Conservation (phyloP, 2,113 vertebrate species). For the Hucho hucho region DNA sequence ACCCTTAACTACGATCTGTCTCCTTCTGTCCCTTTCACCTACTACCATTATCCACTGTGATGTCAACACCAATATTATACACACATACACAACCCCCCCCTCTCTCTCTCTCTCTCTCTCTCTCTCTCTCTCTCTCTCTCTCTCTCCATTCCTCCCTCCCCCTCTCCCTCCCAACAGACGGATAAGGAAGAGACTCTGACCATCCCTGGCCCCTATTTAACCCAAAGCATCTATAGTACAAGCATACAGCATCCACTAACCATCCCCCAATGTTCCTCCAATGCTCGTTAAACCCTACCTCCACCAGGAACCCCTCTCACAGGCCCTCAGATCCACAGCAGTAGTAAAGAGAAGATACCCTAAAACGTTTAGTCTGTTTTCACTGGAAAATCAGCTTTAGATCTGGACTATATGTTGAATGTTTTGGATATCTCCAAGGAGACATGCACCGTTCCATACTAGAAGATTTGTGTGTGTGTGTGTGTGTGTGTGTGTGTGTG, state of each 20-base stretch:
- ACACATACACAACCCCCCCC: no score
- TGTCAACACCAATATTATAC: no score
- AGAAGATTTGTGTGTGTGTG: no score
- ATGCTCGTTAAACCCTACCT: constrained; percentile 40
- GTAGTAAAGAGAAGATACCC: constrained; percentile 35
- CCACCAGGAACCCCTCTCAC: constrained; percentile 29
- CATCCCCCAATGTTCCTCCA: constrained; percentile 29
- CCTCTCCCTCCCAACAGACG: not conserved
- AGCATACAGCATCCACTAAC: no score
- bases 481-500: no score
- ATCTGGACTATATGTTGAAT: constrained; percentile 20
- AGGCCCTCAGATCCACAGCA: constrained; percentile 31
- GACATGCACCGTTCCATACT: not conserved
- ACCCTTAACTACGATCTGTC: not conserved
- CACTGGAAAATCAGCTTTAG: constrained; percentile 23
- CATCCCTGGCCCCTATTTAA: no score
- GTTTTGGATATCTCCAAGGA: constrained; percentile 22
- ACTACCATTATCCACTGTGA: not conserved
- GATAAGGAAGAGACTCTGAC: not conserved
- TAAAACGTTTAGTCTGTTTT: constrained; percentile 10
- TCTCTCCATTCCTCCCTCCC: not conserved
- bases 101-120: no score
- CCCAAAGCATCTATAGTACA: no score
- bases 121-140: no score
- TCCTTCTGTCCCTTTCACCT: not conserved